These are phyloP conservation scores for Drosophila ironensis DNA, from an alignment of 1,140 invertebrate genomes.

Conservation along the genomic window DNA sequence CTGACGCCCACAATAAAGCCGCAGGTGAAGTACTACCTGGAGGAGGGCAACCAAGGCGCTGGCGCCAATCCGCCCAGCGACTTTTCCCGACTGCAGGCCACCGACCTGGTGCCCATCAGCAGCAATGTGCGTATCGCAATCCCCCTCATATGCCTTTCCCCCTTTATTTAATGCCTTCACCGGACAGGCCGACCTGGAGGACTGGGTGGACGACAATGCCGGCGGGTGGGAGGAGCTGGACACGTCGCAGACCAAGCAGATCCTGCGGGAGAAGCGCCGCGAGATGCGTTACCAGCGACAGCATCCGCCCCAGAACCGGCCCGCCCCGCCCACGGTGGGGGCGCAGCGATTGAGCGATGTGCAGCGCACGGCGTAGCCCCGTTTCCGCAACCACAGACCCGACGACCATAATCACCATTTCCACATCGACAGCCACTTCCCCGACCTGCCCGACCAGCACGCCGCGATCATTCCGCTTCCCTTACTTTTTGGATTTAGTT, in stretches of 20 bases:
- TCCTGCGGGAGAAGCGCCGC: slow-evolving; percentile 77
- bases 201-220: slow-evolving; percentile 76
- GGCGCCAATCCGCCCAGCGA: slow-evolving; percentile 20
- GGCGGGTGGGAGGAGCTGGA: slow-evolving; percentile 81
- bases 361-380: slow-evolving; percentile 51
- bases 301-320: slow-evolving; percentile 6
- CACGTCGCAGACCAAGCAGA: slow-evolving; percentile 76
- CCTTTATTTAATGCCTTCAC: not conserved
- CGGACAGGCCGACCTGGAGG: slow-evolving; percentile 75
- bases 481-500: slow-evolving; percentile 36
- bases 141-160: not conserved
- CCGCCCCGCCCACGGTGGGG: slow-evolving; percentile 49
- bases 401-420: not conserved
- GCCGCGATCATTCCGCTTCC: not conserved
- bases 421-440: slow-evolving; percentile 3
- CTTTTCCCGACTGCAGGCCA: slow-evolving; percentile 78
- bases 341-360: slow-evolving; percentile 59
- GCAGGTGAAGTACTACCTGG: slow-evolving; percentile 71
- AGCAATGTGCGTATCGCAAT: slow-evolving; percentile 52
- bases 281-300: slow-evolving; percentile 76
- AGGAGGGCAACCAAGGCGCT: slow-evolving; percentile 8
- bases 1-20: slow-evolving; percentile 78
- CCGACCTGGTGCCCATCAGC: slow-evolving; percentile 70
- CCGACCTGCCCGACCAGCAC: not conserved
- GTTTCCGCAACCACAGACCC: not conserved